Evolutionary conservation across 2,113 vertebrate species (phyloP), one percentile per base, ranked within the genome.

Genomic region (Pterophyllum scalare): DNA sequence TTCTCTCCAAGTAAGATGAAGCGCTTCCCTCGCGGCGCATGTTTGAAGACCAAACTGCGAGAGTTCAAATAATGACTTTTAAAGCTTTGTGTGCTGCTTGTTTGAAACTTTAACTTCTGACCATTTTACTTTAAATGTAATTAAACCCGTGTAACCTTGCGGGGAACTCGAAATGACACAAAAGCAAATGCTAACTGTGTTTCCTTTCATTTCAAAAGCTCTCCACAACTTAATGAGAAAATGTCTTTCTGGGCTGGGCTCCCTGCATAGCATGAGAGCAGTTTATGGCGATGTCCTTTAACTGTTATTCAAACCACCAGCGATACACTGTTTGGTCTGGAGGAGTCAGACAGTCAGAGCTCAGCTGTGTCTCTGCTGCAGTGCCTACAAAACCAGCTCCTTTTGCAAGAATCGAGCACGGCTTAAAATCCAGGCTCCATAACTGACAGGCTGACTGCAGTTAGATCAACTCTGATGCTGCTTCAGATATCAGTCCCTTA

Each of bases 351-450:
- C 67, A 70, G 82, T 86, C 49, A 59, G 62, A 77, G 77, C 72
- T 82, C 79, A 88, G 88, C 86, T 89, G 79, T 83, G 80, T 88
- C 80, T 88, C 35, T 80, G 81, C 77, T 79, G 59, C 65, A 86
- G 64, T 24, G 77, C 77, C 64, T 77, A 70, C 64, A 83, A 70
- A 87, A 85, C 12, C 80, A 84, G 57, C 64, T 61, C 24, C 35
- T 83, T 86, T 38, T n/a, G 58, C 12, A 83, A 75, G 56, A 90
- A 75, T 75, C 46, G 24, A 60, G 58, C 58, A 20, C 5, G 3
- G 35, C 82, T 60, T 87, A 15, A 84, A 65, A 62, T 70, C 65
- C 58, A 78, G 58, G 75, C 59, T 83, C 26, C 46, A 59, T 17
- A 38, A 75, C 49, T 65, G 60, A 83, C 24, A 72, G 22, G n/a